Percentiles rank a stretch among this genome's conserved stretches.
Evolutionary conservation across 2,888 invertebrate species (phyloP).

Genomic region (Eueremaeus valkanovi): DNA sequence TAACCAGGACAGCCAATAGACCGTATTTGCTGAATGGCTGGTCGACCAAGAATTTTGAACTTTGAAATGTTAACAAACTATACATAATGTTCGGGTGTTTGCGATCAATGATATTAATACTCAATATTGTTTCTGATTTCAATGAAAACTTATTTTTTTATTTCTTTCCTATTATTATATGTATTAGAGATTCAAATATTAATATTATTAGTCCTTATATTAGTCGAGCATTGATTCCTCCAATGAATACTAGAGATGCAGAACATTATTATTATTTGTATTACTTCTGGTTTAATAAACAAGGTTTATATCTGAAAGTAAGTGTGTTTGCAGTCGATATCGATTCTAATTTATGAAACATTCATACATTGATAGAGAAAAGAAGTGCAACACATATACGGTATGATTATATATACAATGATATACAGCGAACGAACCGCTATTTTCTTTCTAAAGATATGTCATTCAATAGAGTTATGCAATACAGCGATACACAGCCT

Average conservation of each 20-base stretch:
- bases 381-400: not conserved
- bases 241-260: not conserved
- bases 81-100: not conserved
- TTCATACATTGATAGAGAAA: not conserved
- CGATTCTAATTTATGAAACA: slow-evolving; percentile 25
- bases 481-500: not conserved
- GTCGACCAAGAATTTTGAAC: not conserved
- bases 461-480: slow-evolving; percentile 4
- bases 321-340: slow-evolving; percentile 7
- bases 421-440: not conserved
- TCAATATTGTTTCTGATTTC: not conserved
- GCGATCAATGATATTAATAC: not conserved
- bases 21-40: not conserved
- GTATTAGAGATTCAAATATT: not conserved
- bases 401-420: not conserved
- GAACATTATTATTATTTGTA: slow-evolving; percentile 1
- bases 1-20: not conserved
- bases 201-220: not conserved
- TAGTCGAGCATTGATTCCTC: not conserved
- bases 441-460: slow-evolving; percentile 1
- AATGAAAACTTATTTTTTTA: not conserved
- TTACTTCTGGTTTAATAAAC: not conserved
- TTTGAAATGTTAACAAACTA: not conserved
- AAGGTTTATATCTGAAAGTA: not conserved
- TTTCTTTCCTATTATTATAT: not conserved